Evolutionary conservation across 2,113 vertebrate genomes (phyloP).

Genomic region (Hippocampus comes): DNA sequence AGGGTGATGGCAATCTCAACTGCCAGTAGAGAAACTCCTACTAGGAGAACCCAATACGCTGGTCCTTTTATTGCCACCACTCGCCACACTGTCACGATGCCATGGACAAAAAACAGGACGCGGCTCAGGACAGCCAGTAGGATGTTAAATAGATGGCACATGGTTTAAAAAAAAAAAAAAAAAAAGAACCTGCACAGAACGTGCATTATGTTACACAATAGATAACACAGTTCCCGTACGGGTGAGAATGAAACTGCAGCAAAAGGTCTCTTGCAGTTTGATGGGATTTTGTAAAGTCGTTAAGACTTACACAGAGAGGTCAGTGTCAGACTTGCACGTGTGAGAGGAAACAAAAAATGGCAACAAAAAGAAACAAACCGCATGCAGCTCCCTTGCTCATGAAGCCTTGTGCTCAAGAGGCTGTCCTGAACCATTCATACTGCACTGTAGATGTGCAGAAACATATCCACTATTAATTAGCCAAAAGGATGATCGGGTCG

Average conservation of each 20-base stretch:
- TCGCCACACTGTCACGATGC: slow-evolving; percentile 67
- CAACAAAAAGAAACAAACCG: neutral
- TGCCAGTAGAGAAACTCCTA: slow-evolving; percentile 66
- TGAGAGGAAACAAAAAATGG: slow-evolving; percentile 1
- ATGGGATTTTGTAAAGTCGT: neutral
- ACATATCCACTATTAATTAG: slow-evolving; percentile 28
- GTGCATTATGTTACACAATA: neutral
- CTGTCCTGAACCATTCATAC: slow-evolving; percentile 25
- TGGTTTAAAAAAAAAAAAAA: slow-evolving; percentile 11
- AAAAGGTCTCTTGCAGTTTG: neutral
- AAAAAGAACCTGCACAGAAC: slow-evolving; percentile 10
- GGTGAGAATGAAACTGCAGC: neutral
- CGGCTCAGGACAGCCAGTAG: slow-evolving; percentile 70
- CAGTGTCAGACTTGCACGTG: neutral
- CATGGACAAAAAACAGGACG: slow-evolving; percentile 69
- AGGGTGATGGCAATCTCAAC: slow-evolving; percentile 72
- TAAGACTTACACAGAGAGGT: neutral
- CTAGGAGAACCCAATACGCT: slow-evolving; percentile 70
- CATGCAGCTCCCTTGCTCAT: slow-evolving; percentile 1
- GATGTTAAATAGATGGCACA: slow-evolving; percentile 58
- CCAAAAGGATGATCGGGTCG: slow-evolving; percentile 28
- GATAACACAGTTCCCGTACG: neutral
- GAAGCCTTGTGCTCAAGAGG: neutral
- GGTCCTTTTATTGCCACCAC: slow-evolving; percentile 65
- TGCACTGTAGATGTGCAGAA: slow-evolving; percentile 9